Base-by-base conservation (phyloP, 2,113 vertebrate species). In the Dunckerocampus dactyliophorus region DNA sequence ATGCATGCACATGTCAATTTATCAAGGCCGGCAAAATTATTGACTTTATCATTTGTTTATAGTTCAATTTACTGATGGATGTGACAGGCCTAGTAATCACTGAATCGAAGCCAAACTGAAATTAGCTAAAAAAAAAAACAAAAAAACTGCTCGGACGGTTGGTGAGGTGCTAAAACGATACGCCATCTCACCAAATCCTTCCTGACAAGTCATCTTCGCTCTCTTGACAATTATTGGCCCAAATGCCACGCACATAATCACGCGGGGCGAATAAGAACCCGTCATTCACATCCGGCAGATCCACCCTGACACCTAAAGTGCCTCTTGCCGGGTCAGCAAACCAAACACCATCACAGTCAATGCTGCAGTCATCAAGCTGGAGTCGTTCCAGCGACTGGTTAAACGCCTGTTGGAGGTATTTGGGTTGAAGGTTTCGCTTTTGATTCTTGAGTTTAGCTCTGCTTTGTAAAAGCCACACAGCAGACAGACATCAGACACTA, bases 281-380 rank as follows among this genome's bases (percentile, higher is more conserved):
- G 80, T 80, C 85, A 84, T 47, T 87, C 78, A 81, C 21, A 58
- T 14, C 16, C 61, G 46, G 45, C 79, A 63, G 63, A 85, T 77
- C 76, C 62, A 55, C 65, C 65, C 78, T 50, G 70, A 82, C 16
- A 46, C 75, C 59, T 64, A 57, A 82, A 85, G 73, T 72, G 77
- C 64, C 59, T 76, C 75, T 11, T 80, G 85, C 81, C 84, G 75
- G 81, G 75, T 85, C 85, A 74, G 76, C 81, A 82, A 84, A 84
- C 79, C 66, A 77, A 77, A 80, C 71, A 58, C 82, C 81, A 77
- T 82, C 82, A 78, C 75, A 55, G 77, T 70, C 74, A 45, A 61
- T 71, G 79, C 24, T 69, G 71, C 69, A 75, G 71, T 82, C 61
- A 74, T 83, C 72, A 80, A 67, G 77, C 42, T 56, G 52, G 62